phyloP scores from a whole-genome alignment of 2,113 vertebrate genomes.

The Odontesthes bonariensis region DNA sequence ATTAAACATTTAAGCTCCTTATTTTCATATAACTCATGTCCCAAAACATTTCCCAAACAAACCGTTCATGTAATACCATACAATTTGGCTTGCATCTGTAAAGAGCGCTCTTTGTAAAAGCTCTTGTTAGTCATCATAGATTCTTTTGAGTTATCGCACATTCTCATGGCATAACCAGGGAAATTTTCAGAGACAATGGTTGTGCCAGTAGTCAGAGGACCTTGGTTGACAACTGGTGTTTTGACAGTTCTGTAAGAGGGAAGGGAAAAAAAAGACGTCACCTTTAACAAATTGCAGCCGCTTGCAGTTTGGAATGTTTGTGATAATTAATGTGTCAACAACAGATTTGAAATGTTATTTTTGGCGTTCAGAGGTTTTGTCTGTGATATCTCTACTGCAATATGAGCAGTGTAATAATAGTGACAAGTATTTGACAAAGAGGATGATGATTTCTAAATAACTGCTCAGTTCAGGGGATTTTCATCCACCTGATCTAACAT shows the following conservation, averaged over 20 bases:
- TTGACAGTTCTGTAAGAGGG: conserved; percentile 25
- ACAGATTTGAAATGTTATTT: background rate
- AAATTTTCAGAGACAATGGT: conserved; percentile 13
- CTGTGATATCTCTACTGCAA: background rate
- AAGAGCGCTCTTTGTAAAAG: background rate
- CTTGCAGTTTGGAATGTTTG: conserved; percentile 20
- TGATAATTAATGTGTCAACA: conserved; percentile 15
- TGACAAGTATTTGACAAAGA: background rate
- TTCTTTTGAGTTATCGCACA: background rate
- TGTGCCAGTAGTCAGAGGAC: conserved; percentile 15
- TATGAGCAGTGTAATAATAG: background rate
- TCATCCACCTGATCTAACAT: background rate
- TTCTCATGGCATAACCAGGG: background rate
- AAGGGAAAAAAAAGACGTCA: background rate
- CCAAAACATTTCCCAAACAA: conserved; percentile 58
- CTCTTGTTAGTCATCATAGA: background rate
- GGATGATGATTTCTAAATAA: background rate
- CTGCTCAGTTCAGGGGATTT: background rate
- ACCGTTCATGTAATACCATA: conserved; percentile 23
- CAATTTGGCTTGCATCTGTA: conserved; percentile 15
- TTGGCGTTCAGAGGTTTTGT: background rate
- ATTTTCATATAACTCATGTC: conserved; percentile 34
- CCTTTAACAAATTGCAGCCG: background rate
- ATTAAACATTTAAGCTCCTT: conserved; percentile 71
- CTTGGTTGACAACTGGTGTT: conserved; percentile 28